Evolutionary conservation across 2,797 vertebrate species (phyloP).

Genomic region (Odontamblyopus rebecca): DNA sequence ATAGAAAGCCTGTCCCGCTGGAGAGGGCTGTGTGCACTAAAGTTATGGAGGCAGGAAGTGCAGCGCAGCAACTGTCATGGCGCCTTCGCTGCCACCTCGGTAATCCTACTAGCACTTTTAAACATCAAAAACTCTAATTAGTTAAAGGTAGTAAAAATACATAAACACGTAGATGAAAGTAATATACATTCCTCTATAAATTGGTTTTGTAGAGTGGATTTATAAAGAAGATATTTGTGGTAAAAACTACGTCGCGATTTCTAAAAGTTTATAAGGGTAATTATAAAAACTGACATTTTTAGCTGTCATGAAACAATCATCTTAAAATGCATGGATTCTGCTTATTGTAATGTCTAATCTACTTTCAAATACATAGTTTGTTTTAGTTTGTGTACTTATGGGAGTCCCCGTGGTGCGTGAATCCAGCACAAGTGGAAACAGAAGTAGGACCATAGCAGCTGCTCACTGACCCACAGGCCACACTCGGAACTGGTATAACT

Average conservation of each 20-base stretch:
- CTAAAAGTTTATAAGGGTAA: not conserved
- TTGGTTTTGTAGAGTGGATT: not conserved
- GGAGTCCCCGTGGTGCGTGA: slow-evolving; percentile 10
- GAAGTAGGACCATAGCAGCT: slow-evolving; percentile 36
- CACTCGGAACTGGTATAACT: not conserved
- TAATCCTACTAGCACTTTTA: slow-evolving; percentile 6
- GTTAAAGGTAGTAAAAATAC: too few species aligned
- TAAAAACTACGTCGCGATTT: not conserved
- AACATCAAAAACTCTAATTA: too few species aligned
- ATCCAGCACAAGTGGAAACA: slow-evolving; percentile 40
- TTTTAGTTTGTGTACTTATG: not conserved
- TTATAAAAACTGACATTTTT: not conserved
- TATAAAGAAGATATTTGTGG: not conserved
- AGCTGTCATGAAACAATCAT: not conserved
- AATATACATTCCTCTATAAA: too few species aligned
- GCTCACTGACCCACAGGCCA: slow-evolving; percentile 9
- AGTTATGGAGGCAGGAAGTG: slow-evolving; percentile 62
- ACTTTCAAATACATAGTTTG: not conserved
- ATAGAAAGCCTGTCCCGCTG: not conserved
- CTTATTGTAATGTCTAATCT: not conserved
- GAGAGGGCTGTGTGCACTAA: slow-evolving; percentile 18
- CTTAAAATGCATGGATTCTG: not conserved
- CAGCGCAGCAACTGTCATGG: slow-evolving; percentile 28
- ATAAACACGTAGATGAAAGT: too few species aligned
- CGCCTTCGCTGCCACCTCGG: slow-evolving; percentile 44